Evolutionary conservation across 2,113 vertebrate genomes (phyloP).

Genomic region (Nothocercus nigrocapillus): DNA sequence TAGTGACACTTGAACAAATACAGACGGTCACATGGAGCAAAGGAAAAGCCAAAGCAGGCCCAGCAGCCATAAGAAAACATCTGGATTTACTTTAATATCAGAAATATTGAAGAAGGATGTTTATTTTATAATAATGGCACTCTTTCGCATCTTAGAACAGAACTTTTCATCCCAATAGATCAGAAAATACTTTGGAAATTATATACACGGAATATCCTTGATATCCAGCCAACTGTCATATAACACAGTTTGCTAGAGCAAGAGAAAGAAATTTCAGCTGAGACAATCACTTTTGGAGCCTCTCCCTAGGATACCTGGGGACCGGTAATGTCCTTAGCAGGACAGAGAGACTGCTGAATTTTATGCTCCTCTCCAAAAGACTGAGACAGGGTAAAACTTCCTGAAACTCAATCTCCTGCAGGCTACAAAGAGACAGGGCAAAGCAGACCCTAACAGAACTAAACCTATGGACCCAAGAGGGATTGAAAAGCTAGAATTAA

Average conservation of each 20-base stretch:
- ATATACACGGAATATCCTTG: neutral
- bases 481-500: constrained; percentile 18
- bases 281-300: neutral
- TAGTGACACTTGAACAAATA: neutral
- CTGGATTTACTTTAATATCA: constrained; percentile 60
- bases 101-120: constrained; percentile 42
- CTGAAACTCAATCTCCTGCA: constrained; percentile 36
- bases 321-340: neutral
- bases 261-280: rapidly evolving
- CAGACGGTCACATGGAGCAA: neutral
- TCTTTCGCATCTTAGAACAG: constrained; percentile 41
- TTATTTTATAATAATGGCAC: constrained; percentile 58
- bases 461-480: neutral
- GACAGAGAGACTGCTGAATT: neutral
- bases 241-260: neutral
- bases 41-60: constrained; percentile 15
- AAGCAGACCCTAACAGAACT: neutral
- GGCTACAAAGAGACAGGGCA: neutral
- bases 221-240: neutral
- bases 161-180: neutral
- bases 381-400: neutral
- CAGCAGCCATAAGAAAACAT: constrained; percentile 28
- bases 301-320: rapidly evolving
- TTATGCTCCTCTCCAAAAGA: neutral
- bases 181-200: constrained; percentile 14